Evolutionary conservation across 2,888 invertebrate genomes (phyloP).

Genomic region (Eupithecia exiguata): DNA sequence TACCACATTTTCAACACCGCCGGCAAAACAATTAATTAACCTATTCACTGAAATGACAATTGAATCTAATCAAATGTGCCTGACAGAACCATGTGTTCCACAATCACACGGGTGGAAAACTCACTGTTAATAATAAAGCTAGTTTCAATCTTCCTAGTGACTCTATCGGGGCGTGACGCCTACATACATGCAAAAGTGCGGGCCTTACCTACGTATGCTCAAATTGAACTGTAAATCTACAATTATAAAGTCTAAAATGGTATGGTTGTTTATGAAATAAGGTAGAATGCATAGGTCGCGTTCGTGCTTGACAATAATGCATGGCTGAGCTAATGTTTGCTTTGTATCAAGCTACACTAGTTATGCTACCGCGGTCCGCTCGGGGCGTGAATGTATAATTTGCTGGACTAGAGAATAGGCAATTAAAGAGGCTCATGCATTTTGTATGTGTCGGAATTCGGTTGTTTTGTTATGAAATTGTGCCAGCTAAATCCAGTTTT

Average conservation of each 20-base stretch:
- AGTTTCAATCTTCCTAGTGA: conserved; percentile 76
- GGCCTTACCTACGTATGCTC: conserved; percentile 17
- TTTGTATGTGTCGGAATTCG: conserved; percentile 68
- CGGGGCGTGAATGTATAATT: conserved; percentile 81
- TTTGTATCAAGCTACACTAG: conserved; percentile 80
- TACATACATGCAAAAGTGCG: conserved; percentile 67
- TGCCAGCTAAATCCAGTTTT: conserved; percentile 20
- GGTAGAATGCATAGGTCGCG: conserved; percentile 47
- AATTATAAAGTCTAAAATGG: conserved; percentile 25
- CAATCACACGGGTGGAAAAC: conserved; percentile 67
- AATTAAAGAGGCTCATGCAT: conserved; percentile 80
- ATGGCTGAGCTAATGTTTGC: conserved; percentile 82
- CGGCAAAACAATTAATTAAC: conserved; percentile 35
- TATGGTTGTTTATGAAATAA: conserved; percentile 33
- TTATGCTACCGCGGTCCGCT: conserved; percentile 74
- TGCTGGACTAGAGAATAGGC: conserved; percentile 70
- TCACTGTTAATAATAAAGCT: conserved; percentile 74
- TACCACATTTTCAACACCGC: conserved; percentile 25
- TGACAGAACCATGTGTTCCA: conserved; percentile 45
- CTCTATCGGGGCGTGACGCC: conserved; percentile 74
- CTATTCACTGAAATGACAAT: conserved; percentile 31
- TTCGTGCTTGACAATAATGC: conserved; percentile 83
- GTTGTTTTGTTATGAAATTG: conserved; percentile 41
- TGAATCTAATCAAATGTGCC: conserved; percentile 47
- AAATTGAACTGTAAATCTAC: conserved; percentile 15